Percentiles rank a stretch among this genome's conserved stretches.
Evolutionary conservation across 1,140 invertebrate species (phyloP).

Genomic region (Ruditapes philippinarum): DNA sequence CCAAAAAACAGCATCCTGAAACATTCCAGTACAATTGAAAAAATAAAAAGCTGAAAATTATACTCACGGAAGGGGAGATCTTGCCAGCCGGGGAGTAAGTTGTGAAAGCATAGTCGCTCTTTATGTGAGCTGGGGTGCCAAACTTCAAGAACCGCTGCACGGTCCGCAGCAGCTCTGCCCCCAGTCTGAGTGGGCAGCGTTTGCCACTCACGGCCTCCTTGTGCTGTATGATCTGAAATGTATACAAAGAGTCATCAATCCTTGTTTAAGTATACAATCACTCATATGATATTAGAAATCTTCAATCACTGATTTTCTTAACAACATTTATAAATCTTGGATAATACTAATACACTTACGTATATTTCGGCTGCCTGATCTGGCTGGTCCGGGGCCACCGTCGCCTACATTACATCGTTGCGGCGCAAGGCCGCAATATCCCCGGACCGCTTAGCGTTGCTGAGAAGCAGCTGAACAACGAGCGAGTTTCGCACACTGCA

Average conservation of each 20-base stretch:
- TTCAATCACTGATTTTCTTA: no score
- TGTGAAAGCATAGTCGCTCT: neutral
- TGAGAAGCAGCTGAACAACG: neutral
- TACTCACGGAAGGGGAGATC: neutral
- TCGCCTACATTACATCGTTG: neutral
- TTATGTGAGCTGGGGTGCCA: neutral
- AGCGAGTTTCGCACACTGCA: neutral
- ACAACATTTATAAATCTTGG: no score
- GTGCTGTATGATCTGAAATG: slow-evolving; percentile 6
- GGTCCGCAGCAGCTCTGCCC: neutral
- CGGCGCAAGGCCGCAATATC: neutral
- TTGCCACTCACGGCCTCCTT: neutral
- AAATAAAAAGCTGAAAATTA: neutral
- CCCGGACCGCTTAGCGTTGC: neutral
- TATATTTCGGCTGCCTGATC: neutral
- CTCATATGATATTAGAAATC: no score
- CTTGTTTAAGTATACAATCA: neutral
- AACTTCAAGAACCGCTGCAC: neutral
- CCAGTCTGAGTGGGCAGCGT: neutral
- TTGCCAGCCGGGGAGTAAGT: neutral
- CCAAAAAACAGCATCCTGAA: no score
- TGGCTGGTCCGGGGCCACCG: neutral
- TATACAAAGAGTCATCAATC: neutral
- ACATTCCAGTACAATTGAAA: no score
- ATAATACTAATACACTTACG: no score